Percentiles rank a stretch among this genome's conserved stretches.
Conservation (phyloP, 2,113 vertebrate genomes). For the Channa maculata region DNA sequence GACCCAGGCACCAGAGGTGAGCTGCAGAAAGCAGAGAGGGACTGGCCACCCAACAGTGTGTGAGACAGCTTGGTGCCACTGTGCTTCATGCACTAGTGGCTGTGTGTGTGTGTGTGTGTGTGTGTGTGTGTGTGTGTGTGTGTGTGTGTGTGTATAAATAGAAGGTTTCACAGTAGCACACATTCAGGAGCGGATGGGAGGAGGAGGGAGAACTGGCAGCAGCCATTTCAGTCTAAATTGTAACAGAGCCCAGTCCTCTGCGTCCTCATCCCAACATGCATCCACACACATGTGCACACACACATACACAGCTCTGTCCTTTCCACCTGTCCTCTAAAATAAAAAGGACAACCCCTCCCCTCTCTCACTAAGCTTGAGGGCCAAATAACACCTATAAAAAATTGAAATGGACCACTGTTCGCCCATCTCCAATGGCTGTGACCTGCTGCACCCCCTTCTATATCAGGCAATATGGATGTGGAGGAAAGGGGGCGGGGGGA, state of each 20-base stretch:
- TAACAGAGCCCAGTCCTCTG: slow-evolving; percentile 60
- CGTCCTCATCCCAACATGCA: slow-evolving; percentile 57
- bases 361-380: slow-evolving; percentile 60
- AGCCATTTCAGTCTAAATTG: slow-evolving; percentile 58
- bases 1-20: slow-evolving; percentile 47
- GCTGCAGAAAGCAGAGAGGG: slow-evolving; percentile 44
- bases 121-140: slow-evolving; percentile 43
- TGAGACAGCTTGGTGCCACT: slow-evolving; percentile 63
- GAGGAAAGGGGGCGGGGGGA: slow-evolving; percentile 4
- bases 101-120: slow-evolving; percentile 35
- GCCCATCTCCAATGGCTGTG: slow-evolving; percentile 46
- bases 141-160: slow-evolving; percentile 48
- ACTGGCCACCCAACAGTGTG: slow-evolving; percentile 46
- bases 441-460: slow-evolving; percentile 56
- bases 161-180: slow-evolving; percentile 67
- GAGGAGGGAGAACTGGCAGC: slow-evolving; percentile 46
- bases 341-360: slow-evolving; percentile 68
- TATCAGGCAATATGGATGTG: slow-evolving; percentile 66
- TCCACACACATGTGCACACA: slow-evolving; percentile 22
- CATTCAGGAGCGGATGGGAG: slow-evolving; percentile 20
- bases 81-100: slow-evolving; percentile 60
- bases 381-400: slow-evolving; percentile 68
- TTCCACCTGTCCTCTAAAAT: slow-evolving; percentile 76
- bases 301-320: slow-evolving; percentile 51
- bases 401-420: slow-evolving; percentile 62